Conservation (phyloP, 2,888 invertebrate genomes). For the Punctoribates punctum region DNA sequence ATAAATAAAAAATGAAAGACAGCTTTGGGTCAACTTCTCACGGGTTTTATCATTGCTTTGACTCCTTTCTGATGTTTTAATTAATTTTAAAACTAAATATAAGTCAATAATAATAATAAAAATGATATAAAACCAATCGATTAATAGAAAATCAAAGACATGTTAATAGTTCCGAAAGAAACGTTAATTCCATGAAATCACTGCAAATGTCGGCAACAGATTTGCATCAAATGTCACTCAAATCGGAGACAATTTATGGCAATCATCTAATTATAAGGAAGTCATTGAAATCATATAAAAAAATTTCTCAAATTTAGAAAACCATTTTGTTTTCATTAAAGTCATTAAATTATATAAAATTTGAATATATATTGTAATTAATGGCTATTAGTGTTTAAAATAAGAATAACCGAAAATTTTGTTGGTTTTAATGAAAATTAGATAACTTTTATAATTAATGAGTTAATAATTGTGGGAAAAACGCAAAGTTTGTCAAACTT, state of each 20-base stretch:
- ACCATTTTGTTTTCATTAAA: background rate
- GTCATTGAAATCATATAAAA: background rate
- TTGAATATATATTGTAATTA: background rate
- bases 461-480: background rate
- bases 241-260: background rate
- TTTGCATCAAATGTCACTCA: too few relatives aligned
- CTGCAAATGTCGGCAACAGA: too few relatives aligned
- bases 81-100: background rate
- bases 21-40: constrained; percentile 24
- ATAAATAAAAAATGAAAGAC: background rate
- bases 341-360: background rate
- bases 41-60: constrained; percentile 7
- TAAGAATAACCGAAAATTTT: background rate
- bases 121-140: too few relatives aligned
- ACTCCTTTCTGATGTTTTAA: background rate
- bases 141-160: too few relatives aligned
- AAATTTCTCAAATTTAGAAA: too few relatives aligned
- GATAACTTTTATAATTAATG: background rate
- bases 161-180: too few relatives aligned
- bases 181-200: too few relatives aligned
- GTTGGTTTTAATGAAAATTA: background rate
- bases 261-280: background rate
- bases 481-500: background rate
- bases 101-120: too few relatives aligned
- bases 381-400: background rate